Percentiles rank a stretch among this genome's conserved stretches.
Evolutionary conservation across 2,888 invertebrate species (phyloP).

Genomic region (Amiota communis): DNA sequence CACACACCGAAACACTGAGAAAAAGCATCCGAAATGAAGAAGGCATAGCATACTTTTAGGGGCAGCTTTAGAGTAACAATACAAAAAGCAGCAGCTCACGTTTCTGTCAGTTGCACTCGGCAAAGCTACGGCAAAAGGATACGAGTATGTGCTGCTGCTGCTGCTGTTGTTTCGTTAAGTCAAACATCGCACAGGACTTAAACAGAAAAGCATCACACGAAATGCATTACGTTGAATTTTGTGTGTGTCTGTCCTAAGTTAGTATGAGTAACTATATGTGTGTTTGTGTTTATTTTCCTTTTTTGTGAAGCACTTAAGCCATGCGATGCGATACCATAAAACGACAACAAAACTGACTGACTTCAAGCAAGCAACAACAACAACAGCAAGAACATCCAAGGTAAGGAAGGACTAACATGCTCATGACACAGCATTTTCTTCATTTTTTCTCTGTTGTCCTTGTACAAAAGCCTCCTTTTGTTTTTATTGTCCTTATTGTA

Average conservation of each 20-base stretch:
- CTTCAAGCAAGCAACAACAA: not conserved
- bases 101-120: slow-evolving; percentile 13
- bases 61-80: slow-evolving; percentile 21
- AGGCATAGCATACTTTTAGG: slow-evolving; percentile 38
- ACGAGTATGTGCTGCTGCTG: too few relatives aligned
- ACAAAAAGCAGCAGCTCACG: slow-evolving; percentile 21
- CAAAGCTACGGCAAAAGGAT: not conserved
- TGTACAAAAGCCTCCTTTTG: slow-evolving; percentile 42
- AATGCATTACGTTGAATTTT: slow-evolving; percentile 70
- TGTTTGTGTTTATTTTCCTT: too few relatives aligned
- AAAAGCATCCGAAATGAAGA: slow-evolving; percentile 54
- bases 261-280: too few relatives aligned
- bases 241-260: too few relatives aligned
- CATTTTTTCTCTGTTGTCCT: not conserved
- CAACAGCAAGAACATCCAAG: slow-evolving; percentile 18
- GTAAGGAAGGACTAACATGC: slow-evolving; percentile 38
- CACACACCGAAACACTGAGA: slow-evolving; percentile 60
- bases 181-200: too few relatives aligned
- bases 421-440: slow-evolving; percentile 50
- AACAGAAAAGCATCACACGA: slow-evolving; percentile 25
- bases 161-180: too few relatives aligned
- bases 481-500: slow-evolving; percentile 47
- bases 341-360: slow-evolving; percentile 44
- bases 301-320: slow-evolving; percentile 60
- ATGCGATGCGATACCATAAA: slow-evolving; percentile 66